Conservation (phyloP, 53 echinoderm and acorn worm genomes). For the Stichopus horrens region DNA sequence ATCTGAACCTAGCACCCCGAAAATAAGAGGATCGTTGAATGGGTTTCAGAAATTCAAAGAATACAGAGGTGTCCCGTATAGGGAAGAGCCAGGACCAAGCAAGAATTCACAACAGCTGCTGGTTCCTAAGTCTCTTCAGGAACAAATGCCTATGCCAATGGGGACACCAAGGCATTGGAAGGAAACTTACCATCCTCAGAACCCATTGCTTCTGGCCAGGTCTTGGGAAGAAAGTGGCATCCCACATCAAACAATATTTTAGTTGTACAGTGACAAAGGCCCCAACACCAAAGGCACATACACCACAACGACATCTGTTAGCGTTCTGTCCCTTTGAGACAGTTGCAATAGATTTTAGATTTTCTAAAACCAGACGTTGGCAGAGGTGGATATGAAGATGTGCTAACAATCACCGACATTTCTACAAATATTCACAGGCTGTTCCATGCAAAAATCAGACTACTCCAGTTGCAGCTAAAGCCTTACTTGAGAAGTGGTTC, state of each 20-base stretch:
- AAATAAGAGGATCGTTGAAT: slow-evolving; percentile 36
- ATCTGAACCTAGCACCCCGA: background rate
- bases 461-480: slow-evolving; percentile 26
- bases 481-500: slow-evolving; percentile 50
- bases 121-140: background rate
- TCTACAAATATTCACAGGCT: slow-evolving; percentile 58
- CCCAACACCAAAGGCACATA: slow-evolving; percentile 42
- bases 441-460: slow-evolving; percentile 58
- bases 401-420: slow-evolving; percentile 54
- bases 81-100: background rate
- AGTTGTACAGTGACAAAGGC: slow-evolving; percentile 50
- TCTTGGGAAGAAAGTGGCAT: slow-evolving; percentile 40
- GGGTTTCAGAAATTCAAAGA: slow-evolving; percentile 23
- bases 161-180: slow-evolving; percentile 40
- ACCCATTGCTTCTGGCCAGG: slow-evolving; percentile 48
- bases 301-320: slow-evolving; percentile 53
- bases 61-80: slow-evolving; percentile 47
- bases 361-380: slow-evolving; percentile 58
- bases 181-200: background rate
- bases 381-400: slow-evolving; percentile 57
- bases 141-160: slow-evolving; percentile 20
- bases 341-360: slow-evolving; percentile 31
- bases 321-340: slow-evolving; percentile 53
- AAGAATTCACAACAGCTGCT: background rate
- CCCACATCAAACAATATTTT: slow-evolving; percentile 56